Percentiles rank a stretch among this genome's conserved stretches.
phyloP scores from a whole-genome alignment of 35 echinoderm and acorn worm species.

The Holothuria glaberrima region DNA sequence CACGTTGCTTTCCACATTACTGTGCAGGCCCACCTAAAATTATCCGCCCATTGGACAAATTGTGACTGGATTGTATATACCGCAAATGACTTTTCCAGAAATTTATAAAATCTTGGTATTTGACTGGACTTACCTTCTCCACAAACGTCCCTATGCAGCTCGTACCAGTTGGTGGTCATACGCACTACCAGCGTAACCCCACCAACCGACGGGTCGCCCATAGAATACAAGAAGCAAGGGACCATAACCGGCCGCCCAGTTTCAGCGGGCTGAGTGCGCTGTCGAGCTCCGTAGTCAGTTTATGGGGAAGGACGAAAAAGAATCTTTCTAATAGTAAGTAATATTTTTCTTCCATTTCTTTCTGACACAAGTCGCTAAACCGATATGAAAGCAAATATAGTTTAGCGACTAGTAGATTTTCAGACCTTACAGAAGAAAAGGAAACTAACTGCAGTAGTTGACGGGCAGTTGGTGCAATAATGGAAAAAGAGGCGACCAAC shows the following conservation, averaged over 20 bases:
- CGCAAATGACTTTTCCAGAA: background rate
- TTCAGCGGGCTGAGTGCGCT: slow-evolving; percentile 58
- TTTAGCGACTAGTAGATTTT: no score
- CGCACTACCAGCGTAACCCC: slow-evolving; percentile 47
- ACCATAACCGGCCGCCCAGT: slow-evolving; percentile 84
- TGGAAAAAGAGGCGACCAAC: no score
- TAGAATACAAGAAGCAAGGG: background rate
- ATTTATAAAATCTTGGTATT: background rate
- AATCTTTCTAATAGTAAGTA: slow-evolving; percentile 35
- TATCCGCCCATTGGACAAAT: no score
- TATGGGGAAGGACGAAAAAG: slow-evolving; percentile 84
- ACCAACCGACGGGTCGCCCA: background rate
- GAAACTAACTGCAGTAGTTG: no score
- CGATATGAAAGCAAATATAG: no score
- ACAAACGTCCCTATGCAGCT: slow-evolving; percentile 43
- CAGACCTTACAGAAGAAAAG: no score
- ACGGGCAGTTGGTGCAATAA: no score
- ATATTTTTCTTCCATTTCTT: no score
- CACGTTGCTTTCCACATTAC: background rate
- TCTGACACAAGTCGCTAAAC: no score
- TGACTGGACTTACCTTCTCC: background rate
- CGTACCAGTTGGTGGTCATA: slow-evolving; percentile 17
- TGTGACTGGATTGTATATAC: background rate
- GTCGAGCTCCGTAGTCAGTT: slow-evolving; percentile 46
- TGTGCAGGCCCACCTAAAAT: no score